These are phyloP conservation scores for Euplexia lucipara DNA, from an alignment of 2,888 invertebrate species.

Conservation along the genomic window DNA sequence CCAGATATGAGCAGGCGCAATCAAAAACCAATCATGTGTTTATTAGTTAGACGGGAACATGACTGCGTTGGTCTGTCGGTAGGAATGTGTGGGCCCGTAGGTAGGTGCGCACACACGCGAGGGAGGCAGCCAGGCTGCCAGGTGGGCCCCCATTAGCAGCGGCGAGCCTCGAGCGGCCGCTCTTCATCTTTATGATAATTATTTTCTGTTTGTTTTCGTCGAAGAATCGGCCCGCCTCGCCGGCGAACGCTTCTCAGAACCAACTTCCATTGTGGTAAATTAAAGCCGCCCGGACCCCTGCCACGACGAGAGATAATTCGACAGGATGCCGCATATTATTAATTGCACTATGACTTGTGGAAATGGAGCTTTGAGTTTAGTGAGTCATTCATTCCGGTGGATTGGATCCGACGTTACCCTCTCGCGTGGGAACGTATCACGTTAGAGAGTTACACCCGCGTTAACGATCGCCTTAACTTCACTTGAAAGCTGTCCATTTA, in stretches of 20 bases:
- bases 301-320: slow-evolving; percentile 90
- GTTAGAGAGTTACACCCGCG: slow-evolving; percentile 81
- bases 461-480: slow-evolving; percentile 74
- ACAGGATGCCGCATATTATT: slow-evolving; percentile 91
- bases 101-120: slow-evolving; percentile 66
- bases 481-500: slow-evolving; percentile 68
- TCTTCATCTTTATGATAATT: slow-evolving; percentile 91
- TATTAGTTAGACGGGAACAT: slow-evolving; percentile 73
- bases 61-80: slow-evolving; percentile 67
- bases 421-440: slow-evolving; percentile 86
- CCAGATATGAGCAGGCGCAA: slow-evolving; percentile 66
- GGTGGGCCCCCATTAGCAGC: slow-evolving; percentile 90
- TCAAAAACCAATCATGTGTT: slow-evolving; percentile 79
- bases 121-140: slow-evolving; percentile 81
- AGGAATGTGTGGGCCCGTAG: slow-evolving; percentile 72
- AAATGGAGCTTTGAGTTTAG: slow-evolving; percentile 89
- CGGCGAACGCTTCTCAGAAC: slow-evolving; percentile 89
- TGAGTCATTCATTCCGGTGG: slow-evolving; percentile 89
- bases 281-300: slow-evolving; percentile 91
- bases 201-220: slow-evolving; percentile 91
- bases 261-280: slow-evolving; percentile 91
- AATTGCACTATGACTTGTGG: slow-evolving; percentile 91
- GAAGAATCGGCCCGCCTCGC: slow-evolving; percentile 89
- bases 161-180: slow-evolving; percentile 88
- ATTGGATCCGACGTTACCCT: slow-evolving; percentile 77